Evolutionary conservation across 2,113 vertebrate genomes (phyloP).

Genomic region (Gymnorhina tibicen): DNA sequence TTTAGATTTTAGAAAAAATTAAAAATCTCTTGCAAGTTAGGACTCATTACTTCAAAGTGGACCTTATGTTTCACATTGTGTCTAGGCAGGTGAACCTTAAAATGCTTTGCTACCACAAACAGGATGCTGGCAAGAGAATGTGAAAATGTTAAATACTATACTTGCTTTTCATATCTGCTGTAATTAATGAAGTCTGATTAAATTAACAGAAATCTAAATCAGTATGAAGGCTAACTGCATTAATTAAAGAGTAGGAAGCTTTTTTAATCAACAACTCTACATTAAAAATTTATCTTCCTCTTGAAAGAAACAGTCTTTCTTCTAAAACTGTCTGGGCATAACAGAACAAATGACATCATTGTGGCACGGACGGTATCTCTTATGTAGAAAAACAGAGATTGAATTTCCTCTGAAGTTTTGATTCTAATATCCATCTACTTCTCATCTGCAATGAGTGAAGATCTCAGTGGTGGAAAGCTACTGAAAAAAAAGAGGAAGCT

Average conservation of each 20-base stretch:
- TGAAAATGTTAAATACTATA: neutral
- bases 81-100: neutral
- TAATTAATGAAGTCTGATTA: slow-evolving; percentile 41
- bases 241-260: neutral
- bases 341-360: neutral
- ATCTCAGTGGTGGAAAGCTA: rapidly evolving
- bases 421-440: neutral
- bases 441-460: neutral
- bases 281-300: neutral
- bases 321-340: neutral
- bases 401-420: neutral
- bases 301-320: neutral
- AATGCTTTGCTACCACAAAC: neutral
- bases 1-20: neutral
- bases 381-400: neutral
- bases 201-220: slow-evolving; percentile 1
- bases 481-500: neutral
- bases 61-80: neutral
- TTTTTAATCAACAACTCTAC: neutral
- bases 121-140: neutral
- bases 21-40: neutral
- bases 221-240: neutral
- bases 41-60: neutral
- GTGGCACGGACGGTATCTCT: neutral
- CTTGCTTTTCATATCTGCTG: neutral